A percentile compares a stretch with the other conserved stretches of the same genome.
Evolutionary conservation across 2,113 vertebrate species (phyloP).

Genomic region (Sclerurus mexicanus): DNA sequence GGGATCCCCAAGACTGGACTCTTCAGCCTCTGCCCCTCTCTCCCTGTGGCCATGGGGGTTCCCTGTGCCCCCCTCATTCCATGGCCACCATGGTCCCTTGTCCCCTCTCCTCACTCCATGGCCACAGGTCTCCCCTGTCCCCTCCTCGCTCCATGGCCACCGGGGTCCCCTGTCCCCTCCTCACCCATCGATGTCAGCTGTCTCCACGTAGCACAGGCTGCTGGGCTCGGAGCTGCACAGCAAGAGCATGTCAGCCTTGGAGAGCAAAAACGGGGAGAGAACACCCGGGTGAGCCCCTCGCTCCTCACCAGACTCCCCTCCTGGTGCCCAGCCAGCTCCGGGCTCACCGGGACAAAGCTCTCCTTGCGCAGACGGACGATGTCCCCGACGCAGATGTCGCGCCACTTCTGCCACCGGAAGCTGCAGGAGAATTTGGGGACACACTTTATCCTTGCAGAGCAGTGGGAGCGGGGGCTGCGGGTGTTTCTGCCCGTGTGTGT

Average conservation of each 20-base stretch:
- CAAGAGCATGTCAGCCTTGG: conserved; percentile 85
- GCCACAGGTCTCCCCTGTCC: no score
- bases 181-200: conserved; percentile 92
- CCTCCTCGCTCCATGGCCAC: rapidly evolving
- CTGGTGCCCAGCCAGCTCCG: rapidly evolving
- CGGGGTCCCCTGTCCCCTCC: not conserved
- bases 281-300: not conserved
- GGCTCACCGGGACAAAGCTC: conserved; percentile 87
- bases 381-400: conserved; percentile 84
- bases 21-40: not conserved
- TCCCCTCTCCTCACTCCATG: no score
- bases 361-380: conserved; percentile 84
- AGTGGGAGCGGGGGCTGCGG: rapidly evolving
- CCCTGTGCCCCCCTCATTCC: conserved; percentile 64
- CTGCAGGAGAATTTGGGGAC: conserved; percentile 42
- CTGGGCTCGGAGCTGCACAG: conserved; percentile 90
- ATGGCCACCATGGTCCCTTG: no score
- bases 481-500: not conserved
- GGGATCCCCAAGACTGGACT: not conserved
- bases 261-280: not conserved
- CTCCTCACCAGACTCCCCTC: rapidly evolving
- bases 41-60: rapidly evolving
- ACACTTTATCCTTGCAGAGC: not conserved
- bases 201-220: conserved; percentile 94
- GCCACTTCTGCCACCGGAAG: conserved; percentile 80